Evolutionary conservation across 1,140 invertebrate genomes (phyloP).

Genomic region (Diachasma alloeum): DNA sequence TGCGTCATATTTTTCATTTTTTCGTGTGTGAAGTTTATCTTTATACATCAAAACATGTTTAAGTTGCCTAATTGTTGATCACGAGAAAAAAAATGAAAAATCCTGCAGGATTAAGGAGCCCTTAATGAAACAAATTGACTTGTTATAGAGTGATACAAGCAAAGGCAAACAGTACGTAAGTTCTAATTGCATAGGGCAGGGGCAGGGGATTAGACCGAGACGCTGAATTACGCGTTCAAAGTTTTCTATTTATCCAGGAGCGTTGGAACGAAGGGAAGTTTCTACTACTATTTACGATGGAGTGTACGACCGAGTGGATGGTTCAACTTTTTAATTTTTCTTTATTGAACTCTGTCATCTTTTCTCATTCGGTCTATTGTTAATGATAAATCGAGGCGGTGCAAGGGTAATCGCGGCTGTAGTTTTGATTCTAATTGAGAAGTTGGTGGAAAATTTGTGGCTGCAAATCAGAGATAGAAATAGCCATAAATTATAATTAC

Average conservation of each 20-base stretch:
- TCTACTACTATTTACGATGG: constrained; percentile 14
- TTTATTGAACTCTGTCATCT: constrained; percentile 4
- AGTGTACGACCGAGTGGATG: neutral
- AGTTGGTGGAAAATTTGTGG: too few species aligned
- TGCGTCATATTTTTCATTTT: too few species aligned
- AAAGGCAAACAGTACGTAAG: neutral
- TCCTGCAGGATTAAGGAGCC: too few species aligned
- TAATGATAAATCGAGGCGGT: neutral
- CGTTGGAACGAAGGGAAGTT: constrained; percentile 10
- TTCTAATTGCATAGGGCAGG: constrained; percentile 20
- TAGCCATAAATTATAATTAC: too few species aligned
- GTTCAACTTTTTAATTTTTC: constrained; percentile 2
- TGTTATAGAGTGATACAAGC: neutral
- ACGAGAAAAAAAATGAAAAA: neutral
- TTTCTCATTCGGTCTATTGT: neutral
- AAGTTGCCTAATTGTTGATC: too few species aligned
- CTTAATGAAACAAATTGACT: neutral
- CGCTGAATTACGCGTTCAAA: neutral
- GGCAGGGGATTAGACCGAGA: neutral
- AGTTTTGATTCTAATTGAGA: neutral
- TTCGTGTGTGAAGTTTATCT: too few species aligned
- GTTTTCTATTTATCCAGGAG: constrained; percentile 17
- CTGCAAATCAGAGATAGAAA: too few species aligned
- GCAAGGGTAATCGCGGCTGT: neutral
- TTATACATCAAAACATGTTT: too few species aligned